Conservation (phyloP, 2,888 invertebrate genomes). For the Cetonia aurata region DNA sequence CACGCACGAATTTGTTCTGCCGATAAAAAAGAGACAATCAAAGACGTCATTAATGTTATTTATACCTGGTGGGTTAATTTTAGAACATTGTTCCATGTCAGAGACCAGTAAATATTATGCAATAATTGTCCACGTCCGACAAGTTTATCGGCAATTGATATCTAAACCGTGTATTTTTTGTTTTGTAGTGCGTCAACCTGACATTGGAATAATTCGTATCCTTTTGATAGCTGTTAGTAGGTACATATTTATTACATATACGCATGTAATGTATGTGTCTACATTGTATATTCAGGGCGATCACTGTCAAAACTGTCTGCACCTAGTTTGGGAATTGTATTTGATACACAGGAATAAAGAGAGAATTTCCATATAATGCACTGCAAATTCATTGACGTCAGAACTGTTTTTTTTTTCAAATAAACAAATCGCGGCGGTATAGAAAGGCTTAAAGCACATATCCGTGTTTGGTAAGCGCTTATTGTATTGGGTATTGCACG, state of each 20-base stretch:
- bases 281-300: no score
- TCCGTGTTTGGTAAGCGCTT: constrained; percentile 30
- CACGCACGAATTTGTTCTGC: background rate
- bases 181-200: constrained; percentile 26
- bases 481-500: constrained; percentile 22
- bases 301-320: constrained; percentile 1
- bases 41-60: background rate
- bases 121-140: constrained; percentile 3
- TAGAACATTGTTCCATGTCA: constrained; percentile 9
- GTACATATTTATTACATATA: constrained; percentile 13
- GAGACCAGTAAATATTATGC: constrained; percentile 10
- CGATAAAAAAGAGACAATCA: background rate
- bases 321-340: constrained; percentile 21
- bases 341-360: constrained; percentile 1
- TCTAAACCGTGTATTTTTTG: constrained; percentile 30
- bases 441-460: constrained; percentile 37
- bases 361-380: constrained; percentile 39
- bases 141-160: constrained; percentile 26
- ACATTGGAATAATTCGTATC: constrained; percentile 12
- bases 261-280: background rate
- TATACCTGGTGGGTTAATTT: constrained; percentile 11
- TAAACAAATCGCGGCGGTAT: constrained; percentile 23
- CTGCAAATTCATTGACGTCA: constrained; percentile 38
- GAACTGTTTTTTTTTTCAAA: constrained; percentile 16
- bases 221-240: constrained; percentile 13